Percentiles rank a stretch among this genome's conserved stretches.
These are phyloP conservation scores for Drosophila peninsularis DNA, from an alignment of 2,888 invertebrate genomes.

Conservation along the genomic window DNA sequence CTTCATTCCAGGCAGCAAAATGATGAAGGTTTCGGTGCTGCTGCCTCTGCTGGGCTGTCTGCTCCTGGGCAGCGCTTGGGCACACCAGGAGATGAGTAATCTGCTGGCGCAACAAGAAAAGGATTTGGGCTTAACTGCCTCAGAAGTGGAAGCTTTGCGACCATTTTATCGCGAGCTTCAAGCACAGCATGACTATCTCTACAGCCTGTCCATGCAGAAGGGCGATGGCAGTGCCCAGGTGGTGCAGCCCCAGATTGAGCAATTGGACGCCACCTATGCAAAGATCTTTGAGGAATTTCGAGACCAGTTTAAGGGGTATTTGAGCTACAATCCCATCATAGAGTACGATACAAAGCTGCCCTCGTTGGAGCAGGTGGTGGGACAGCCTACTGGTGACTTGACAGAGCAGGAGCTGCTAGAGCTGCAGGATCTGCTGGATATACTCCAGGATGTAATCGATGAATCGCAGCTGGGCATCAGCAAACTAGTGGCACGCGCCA, in stretches of 20 bases:
- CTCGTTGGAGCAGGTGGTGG: constrained; percentile 64
- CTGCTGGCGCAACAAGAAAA: constrained; percentile 51
- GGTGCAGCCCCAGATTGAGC: not conserved
- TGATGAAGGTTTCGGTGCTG: constrained; percentile 38
- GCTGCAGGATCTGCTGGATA: constrained; percentile 62
- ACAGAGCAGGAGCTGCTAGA: constrained; percentile 59
- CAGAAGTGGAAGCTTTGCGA: constrained; percentile 63
- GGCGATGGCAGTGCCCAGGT: constrained; percentile 38
- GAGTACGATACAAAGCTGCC: constrained; percentile 72
- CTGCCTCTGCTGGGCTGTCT: constrained; percentile 34
- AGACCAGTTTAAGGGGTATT: constrained; percentile 40
- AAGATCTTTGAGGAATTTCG: constrained; percentile 57
- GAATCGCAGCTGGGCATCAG: constrained; percentile 72
- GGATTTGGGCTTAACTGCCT: constrained; percentile 55
- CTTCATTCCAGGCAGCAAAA: constrained; percentile 26
- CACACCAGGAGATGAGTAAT: constrained; percentile 49
- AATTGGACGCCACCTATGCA: constrained; percentile 41
- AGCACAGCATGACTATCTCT: constrained; percentile 69
- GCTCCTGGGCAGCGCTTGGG: constrained; percentile 19
- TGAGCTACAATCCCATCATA: constrained; percentile 38
- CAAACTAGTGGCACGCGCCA: constrained; percentile 61
- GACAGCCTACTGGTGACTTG: constrained; percentile 31
- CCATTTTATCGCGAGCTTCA: constrained; percentile 74
- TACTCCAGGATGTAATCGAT: constrained; percentile 73
- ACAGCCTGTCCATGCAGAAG: constrained; percentile 40